Evolutionary conservation across 2,797 vertebrate species (phyloP), one percentile per base, ranked within the genome.

Genomic region (Coregonus ussuriensis): DNA sequence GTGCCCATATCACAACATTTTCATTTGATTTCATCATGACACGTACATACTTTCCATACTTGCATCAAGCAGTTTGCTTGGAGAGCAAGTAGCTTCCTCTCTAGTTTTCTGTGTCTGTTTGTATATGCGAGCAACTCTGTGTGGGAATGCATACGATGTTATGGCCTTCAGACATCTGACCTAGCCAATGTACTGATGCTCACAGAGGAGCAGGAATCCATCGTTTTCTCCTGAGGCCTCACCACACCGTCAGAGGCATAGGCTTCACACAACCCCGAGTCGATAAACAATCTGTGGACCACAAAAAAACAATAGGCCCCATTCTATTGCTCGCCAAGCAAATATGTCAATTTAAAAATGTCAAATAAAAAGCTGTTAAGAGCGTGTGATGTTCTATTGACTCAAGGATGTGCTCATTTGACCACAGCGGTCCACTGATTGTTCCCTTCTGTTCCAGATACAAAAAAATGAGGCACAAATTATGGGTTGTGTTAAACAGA

Each of bases 271-370:
- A 47, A 47, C 41, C 41, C 41, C 11, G 54, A 85, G 90, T 93
- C 90, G 76, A 93, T 93, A 92, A 93, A 93, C 90, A 92, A 93
- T 92, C 91, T 91, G 84, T 82, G 85, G 79, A 77, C 81, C 82
- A 92, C 91, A 92, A 91, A 89, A 87, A 89, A 88, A 92, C 90
- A 92, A 90, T 89, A 85, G 87, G 83, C 80, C 66, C 79, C 82
- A 74, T 88, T 83, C 84, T 86, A 83, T 87, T 90, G 82, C 82
- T 82, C 81, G 87, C 73, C 84, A 86, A 82, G 86, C 82, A 88
- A 88, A 91, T 83, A 85, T 16, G 65, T 87, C 41, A 85, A 86
- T 84, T 91, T 88, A 87, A 85, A 91, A 93, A 91, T 91, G 89
- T 91, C 89, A 91, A 89, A 90, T 83, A 75, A 89, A 91, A 91